A percentile compares a stretch with the other conserved stretches of the same genome.
Conservation (phyloP, 2,888 invertebrate genomes). For the Latheticus oryzae region DNA sequence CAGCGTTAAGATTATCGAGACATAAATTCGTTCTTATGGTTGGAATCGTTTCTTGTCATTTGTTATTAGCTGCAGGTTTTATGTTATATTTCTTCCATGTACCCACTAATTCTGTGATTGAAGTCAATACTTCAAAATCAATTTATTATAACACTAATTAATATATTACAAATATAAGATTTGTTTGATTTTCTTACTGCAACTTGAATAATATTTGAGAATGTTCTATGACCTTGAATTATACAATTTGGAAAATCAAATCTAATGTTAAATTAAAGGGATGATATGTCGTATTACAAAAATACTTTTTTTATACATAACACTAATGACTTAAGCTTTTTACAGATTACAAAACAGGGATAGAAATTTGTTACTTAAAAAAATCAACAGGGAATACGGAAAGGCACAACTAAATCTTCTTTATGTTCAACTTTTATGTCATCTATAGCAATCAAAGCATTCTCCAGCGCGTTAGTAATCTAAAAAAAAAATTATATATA, state of each 20-base stretch:
- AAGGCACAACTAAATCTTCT: slow-evolving; percentile 91
- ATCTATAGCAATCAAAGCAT: slow-evolving; percentile 77
- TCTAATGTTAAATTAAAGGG: slow-evolving; percentile 9
- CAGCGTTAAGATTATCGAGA: slow-evolving; percentile 76
- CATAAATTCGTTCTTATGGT: slow-evolving; percentile 73
- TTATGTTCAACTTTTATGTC: slow-evolving; percentile 89
- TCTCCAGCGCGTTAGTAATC: slow-evolving; percentile 78
- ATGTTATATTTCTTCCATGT: slow-evolving; percentile 85
- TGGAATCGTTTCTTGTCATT: slow-evolving; percentile 81
- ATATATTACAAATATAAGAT: slow-evolving; percentile 35
- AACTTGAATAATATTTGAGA: too few relatives aligned
- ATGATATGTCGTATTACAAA: slow-evolving; percentile 24
- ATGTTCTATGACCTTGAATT: too few relatives aligned
- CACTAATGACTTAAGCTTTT: slow-evolving; percentile 26
- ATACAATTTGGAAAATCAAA: too few relatives aligned
- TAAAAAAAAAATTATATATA: slow-evolving; percentile 58
- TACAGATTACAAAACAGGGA: slow-evolving; percentile 9
- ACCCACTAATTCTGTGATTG: slow-evolving; percentile 57
- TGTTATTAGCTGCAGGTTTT: slow-evolving; percentile 86
- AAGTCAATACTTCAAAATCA: slow-evolving; percentile 18
- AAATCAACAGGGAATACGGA: slow-evolving; percentile 76
- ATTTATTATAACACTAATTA: slow-evolving; percentile 36
- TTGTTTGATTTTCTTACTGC: slow-evolving; percentile 14
- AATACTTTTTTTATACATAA: slow-evolving; percentile 10
- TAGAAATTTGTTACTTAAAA: too few relatives aligned